Evolutionary conservation across 2,113 vertebrate genomes (phyloP).

Genomic region (Pelmatolapia mariae): DNA sequence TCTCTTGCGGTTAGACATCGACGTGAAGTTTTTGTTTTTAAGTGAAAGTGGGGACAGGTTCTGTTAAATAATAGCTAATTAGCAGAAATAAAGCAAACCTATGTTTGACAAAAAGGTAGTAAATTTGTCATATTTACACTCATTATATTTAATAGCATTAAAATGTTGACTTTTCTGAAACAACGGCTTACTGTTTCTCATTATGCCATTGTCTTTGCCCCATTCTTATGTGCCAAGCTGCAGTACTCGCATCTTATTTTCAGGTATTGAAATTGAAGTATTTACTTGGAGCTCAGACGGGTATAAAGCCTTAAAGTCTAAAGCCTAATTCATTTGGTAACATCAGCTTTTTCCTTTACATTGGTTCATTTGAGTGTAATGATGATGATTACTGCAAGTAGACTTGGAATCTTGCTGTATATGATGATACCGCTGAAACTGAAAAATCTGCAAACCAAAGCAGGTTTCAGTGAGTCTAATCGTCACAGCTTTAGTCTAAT

Average conservation of each 20-base stretch:
- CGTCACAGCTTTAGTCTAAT: background rate
- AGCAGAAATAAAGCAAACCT: background rate
- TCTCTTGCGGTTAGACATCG: background rate
- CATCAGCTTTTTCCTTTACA: background rate
- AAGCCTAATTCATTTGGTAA: background rate
- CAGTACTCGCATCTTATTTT: background rate
- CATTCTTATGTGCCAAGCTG: background rate
- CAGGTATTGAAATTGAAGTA: background rate
- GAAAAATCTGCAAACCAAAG: background rate
- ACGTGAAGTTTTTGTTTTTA: background rate
- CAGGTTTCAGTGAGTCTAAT: background rate
- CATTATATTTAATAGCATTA: background rate
- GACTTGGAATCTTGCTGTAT: background rate
- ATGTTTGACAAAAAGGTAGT: no score
- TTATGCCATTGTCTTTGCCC: background rate
- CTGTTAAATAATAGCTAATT: background rate
- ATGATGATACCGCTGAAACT: background rate
- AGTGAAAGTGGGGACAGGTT: background rate
- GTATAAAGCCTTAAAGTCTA: background rate
- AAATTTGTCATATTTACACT: background rate
- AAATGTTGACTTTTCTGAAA: background rate
- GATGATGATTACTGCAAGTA: background rate
- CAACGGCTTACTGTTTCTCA: background rate
- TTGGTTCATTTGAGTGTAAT: background rate
- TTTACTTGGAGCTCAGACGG: background rate